Conservation (phyloP, 2,888 invertebrate species). For the Drosophila aldrichi region DNA sequence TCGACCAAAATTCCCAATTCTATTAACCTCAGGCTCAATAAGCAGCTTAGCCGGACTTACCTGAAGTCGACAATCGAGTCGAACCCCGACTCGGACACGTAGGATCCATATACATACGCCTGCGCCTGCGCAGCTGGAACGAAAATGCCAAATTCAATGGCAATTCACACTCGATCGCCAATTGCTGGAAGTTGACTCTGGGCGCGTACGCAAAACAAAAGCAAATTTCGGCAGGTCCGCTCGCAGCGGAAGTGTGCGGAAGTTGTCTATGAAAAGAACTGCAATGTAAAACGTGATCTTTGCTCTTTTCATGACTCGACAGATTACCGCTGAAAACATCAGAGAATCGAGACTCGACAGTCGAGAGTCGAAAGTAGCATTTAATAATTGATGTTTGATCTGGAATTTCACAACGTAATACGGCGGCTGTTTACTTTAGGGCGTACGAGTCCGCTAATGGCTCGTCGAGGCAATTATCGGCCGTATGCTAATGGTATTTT, state of each 20-base stretch:
- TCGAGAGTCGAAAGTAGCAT: slow-evolving; percentile 7
- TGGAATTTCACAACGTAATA: slow-evolving; percentile 72
- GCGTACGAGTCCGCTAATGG: slow-evolving; percentile 67
- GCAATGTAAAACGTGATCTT: slow-evolving; percentile 45
- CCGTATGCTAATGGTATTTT: slow-evolving; percentile 77
- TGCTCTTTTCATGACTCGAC: slow-evolving; percentile 55
- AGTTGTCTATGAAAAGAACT: slow-evolving; percentile 47
- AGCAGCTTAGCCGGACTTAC: slow-evolving; percentile 73
- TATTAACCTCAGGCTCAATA: slow-evolving; percentile 73
- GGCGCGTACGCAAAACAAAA: slow-evolving; percentile 68
- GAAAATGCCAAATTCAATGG: slow-evolving; percentile 63
- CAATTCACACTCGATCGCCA: slow-evolving; percentile 76
- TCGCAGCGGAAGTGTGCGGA: slow-evolving; percentile 54
- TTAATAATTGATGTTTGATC: slow-evolving; percentile 54
- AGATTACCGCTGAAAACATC: slow-evolving; percentile 21
- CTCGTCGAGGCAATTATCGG: slow-evolving; percentile 67
- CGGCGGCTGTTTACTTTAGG: slow-evolving; percentile 67
- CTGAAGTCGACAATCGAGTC: slow-evolving; percentile 45
- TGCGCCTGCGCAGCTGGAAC: slow-evolving; percentile 76
- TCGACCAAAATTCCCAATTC: slow-evolving; percentile 43
- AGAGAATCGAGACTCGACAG: slow-evolving; percentile 2
- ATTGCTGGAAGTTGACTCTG: slow-evolving; percentile 75
- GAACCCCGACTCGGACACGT: slow-evolving; percentile 49
- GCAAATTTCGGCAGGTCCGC: slow-evolving; percentile 12
- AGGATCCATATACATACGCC: slow-evolving; percentile 41